These are phyloP conservation scores for Dromius quadrimaculatus DNA, from an alignment of 2,888 invertebrate genomes.

Conservation along the genomic window DNA sequence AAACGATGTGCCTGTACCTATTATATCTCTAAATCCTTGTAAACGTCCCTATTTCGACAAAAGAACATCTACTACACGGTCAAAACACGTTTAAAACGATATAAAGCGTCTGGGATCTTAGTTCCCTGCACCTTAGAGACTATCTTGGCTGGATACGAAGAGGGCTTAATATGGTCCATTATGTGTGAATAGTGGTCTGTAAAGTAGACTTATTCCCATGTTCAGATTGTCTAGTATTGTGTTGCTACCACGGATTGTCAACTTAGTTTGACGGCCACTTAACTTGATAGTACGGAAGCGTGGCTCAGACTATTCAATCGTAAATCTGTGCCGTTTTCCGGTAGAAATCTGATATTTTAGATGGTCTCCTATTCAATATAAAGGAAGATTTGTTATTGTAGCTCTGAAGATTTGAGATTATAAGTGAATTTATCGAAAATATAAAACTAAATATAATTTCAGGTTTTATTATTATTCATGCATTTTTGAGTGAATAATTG, in stretches of 20 bases:
- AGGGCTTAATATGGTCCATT: constrained; percentile 61
- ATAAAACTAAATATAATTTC: too few species aligned
- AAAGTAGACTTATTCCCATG: constrained; percentile 59
- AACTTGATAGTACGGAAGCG: constrained; percentile 60
- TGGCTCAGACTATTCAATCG: constrained; percentile 32
- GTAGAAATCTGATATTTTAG: constrained; percentile 50
- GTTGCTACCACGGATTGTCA: constrained; percentile 56
- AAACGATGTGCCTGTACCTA: constrained; percentile 39
- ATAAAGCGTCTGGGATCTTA: constrained; percentile 13
- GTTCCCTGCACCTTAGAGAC: constrained; percentile 6
- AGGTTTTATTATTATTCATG: too few species aligned
- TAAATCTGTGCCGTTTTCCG: constrained; percentile 41
- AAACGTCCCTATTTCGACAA: constrained; percentile 50
- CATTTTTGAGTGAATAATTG: too few species aligned
- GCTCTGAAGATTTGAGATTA: neutral
- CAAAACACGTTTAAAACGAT: constrained; percentile 50
- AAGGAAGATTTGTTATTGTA: constrained; percentile 18
- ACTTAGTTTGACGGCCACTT: constrained; percentile 63
- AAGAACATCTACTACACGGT: constrained; percentile 51
- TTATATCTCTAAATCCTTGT: constrained; percentile 52
- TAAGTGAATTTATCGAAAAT: too few species aligned
- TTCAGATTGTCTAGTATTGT: constrained; percentile 62
- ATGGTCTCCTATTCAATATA: constrained; percentile 17
- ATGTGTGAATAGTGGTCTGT: constrained; percentile 60
- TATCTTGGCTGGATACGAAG: constrained; percentile 46